phyloP scores from a whole-genome alignment of 2,888 invertebrate genomes.

The Archaeoteleia sp. region DNA sequence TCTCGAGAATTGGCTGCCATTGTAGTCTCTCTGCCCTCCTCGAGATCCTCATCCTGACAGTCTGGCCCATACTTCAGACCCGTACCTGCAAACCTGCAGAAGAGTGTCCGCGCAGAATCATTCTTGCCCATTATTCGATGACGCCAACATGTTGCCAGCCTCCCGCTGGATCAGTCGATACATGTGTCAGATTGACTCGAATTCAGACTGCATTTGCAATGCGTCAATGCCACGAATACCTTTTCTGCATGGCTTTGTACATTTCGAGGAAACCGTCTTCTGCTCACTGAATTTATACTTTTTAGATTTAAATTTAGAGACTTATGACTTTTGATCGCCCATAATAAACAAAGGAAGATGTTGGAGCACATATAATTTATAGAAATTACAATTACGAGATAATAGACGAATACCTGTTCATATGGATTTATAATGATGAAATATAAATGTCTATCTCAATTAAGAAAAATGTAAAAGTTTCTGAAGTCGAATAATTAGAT shows the following conservation, averaged over 20 bases:
- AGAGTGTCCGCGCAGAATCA: conserved; percentile 39
- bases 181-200: conserved; percentile 38
- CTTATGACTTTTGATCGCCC: too few species aligned
- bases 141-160: conserved; percentile 38
- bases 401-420: too few species aligned
- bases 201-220: conserved; percentile 29
- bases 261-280: conserved; percentile 9
- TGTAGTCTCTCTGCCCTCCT: conserved; percentile 28
- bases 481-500: too few species aligned
- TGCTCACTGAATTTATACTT: background rate
- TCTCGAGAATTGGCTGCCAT: conserved; percentile 52
- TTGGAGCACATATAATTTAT: too few species aligned
- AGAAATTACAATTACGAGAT: too few species aligned
- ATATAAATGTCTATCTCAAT: too few species aligned
- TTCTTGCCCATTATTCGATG: conserved; percentile 38
- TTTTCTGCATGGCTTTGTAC: conserved; percentile 4
- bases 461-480: too few species aligned
- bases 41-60: conserved; percentile 2
- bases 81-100: conserved; percentile 46
- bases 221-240: conserved; percentile 6
- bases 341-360: too few species aligned
- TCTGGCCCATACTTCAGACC: conserved; percentile 30
- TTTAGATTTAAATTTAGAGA: too few species aligned
- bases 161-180: conserved; percentile 31
- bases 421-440: too few species aligned